Percentiles rank a stretch among this genome's conserved stretches.
phyloP scores from a whole-genome alignment of 2,797 vertebrate genomes.

The Hybognathus amarus region DNA sequence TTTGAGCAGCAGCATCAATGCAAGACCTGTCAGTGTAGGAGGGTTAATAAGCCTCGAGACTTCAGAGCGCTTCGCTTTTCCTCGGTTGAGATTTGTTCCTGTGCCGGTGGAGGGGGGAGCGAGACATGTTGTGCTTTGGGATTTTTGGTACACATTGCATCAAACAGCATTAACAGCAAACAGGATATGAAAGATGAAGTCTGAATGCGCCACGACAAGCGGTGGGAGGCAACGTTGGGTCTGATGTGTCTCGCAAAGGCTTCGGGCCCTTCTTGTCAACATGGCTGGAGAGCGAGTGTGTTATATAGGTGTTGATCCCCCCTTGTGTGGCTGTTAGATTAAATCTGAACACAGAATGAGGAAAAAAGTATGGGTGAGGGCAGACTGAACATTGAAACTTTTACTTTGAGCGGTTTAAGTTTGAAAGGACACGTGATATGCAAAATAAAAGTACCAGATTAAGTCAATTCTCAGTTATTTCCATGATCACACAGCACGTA shows the following conservation, averaged over 20 bases:
- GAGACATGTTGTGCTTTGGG: conserved; percentile 20
- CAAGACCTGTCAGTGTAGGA: conserved; percentile 52
- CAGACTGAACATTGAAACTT: not conserved
- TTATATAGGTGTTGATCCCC: conserved; percentile 26
- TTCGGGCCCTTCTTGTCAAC: not conserved
- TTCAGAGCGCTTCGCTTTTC: conserved; percentile 45
- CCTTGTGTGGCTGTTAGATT: conserved; percentile 31
- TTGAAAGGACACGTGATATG: not conserved
- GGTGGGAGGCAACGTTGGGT: conserved; percentile 38
- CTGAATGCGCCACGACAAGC: conserved; percentile 26
- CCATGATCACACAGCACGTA: not conserved
- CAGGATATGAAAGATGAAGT: conserved; percentile 42
- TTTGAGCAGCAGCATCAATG: conserved; percentile 47
- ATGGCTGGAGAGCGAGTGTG: conserved; percentile 19
- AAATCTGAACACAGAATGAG: conserved; percentile 13
- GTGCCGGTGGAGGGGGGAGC: conserved; percentile 6
- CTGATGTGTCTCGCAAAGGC: conserved; percentile 19
- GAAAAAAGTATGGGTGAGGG: not conserved
- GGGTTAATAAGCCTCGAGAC: conserved; percentile 55
- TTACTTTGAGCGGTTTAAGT: not conserved
- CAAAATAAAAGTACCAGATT: not conserved
- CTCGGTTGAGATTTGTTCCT: conserved; percentile 41
- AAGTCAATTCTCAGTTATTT: not conserved
- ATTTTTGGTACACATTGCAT: conserved; percentile 34
- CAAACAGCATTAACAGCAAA: conserved; percentile 36